Evolutionary conservation across 2,888 invertebrate species (phyloP), one percentile per base, ranked within the genome.

Genomic region (Cephalotes varians): DNA sequence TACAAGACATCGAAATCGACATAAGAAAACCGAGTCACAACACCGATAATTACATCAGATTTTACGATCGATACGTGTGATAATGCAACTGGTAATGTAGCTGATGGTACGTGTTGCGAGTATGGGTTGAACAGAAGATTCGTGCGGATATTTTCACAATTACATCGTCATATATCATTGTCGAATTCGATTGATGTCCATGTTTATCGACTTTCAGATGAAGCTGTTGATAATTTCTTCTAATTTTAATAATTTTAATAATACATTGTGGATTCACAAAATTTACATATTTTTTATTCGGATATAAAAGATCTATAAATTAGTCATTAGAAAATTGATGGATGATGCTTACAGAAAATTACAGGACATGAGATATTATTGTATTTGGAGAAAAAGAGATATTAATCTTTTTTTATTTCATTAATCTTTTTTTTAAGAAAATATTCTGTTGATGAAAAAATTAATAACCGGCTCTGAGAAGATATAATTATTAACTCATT

Each of bases 131-230:
- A 71, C 58, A 65, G 82, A 80, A 77, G 65, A 65, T 65, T 44
- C 64, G 12, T 28, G 47, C 34, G 47, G 7, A 25, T 37, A 83
- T 83, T 81, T 87, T 65, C 74, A 67, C 76, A 79, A 77, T 44
- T 25, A 18, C 10, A n/a, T 69, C 18, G 34, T n/a, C 62, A 64
- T 65, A 56, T 73, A 77, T 83, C 73, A 76, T 67, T 88, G 88
- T 73, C 84, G 64, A 83, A 84, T 88, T 84, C 74, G 84, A 88
- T 88, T 87, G 86, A 87, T 54, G 64, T 12, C 34, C 82, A 81
- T 80, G 82, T 83, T 79, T 81, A 83, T 88, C 81, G 82, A 83
- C 83, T 81, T 80, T 60, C n/a, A 44, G 47, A 58, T 12, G 18
- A 60, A 18, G 15, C 18, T 58, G 5, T 60, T 12, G 15, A 31